A percentile compares a stretch with the other conserved stretches of the same genome.
Conservation (phyloP, 2,113 vertebrate genomes). For the Melanerpes formicivorus region DNA sequence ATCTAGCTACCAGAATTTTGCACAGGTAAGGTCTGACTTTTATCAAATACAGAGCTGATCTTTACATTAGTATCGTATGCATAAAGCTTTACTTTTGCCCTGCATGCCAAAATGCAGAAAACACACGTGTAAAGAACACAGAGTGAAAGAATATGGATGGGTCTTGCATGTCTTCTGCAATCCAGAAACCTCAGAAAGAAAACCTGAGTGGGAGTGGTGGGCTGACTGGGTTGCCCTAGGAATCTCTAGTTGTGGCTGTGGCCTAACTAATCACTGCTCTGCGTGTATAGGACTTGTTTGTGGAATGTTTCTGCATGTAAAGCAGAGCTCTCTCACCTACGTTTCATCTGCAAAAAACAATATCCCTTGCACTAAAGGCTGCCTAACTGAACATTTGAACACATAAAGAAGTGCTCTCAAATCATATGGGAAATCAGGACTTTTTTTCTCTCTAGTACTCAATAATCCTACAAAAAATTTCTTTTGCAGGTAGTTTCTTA, state of each 20-base stretch:
- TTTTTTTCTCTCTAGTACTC: not conserved
- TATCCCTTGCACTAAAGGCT: not conserved
- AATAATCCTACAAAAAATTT: not conserved
- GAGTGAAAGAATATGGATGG: not conserved
- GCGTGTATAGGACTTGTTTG: not conserved
- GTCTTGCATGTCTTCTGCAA: not conserved
- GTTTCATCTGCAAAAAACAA: not conserved
- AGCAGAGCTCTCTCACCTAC: not conserved
- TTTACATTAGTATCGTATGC: not conserved
- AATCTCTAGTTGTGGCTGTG: not conserved
- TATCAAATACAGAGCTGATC: not conserved
- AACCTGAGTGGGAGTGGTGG: not conserved
- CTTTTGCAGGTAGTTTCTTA: not conserved
- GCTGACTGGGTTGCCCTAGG: not conserved
- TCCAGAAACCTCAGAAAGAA: not conserved
- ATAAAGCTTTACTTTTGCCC: not conserved
- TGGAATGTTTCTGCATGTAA: not conserved
- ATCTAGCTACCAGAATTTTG: not conserved
- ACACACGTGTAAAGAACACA: not conserved
- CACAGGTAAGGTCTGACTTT: not conserved
- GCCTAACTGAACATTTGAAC: not conserved
- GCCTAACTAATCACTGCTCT: not conserved
- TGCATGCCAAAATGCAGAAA: not conserved
- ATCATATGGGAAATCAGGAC: not conserved
- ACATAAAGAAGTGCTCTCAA: not conserved